Conservation (phyloP, 2,888 invertebrate genomes). For the Eupithecia centaureata region DNA sequence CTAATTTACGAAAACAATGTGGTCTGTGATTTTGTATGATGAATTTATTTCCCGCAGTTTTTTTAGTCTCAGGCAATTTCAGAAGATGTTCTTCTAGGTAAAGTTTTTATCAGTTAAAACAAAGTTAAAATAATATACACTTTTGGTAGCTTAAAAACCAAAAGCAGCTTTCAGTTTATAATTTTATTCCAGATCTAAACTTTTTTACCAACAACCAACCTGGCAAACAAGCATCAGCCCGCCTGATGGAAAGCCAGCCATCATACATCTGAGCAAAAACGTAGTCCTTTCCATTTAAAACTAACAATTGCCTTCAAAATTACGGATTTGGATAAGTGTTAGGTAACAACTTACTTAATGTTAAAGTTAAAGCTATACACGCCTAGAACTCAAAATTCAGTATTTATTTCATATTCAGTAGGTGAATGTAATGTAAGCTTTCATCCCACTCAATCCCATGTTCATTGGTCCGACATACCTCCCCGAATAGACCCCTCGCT, state of each 20-base stretch:
- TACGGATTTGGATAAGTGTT: too few relatives aligned
- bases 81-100: background rate
- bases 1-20: constrained; percentile 35
- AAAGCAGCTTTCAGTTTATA: background rate
- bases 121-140: background rate
- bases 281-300: background rate
- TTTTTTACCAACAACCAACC: too few relatives aligned
- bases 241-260: background rate
- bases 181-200: too few relatives aligned
- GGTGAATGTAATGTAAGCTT: background rate
- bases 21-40: constrained; percentile 17
- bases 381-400: background rate
- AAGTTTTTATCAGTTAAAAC: background rate
- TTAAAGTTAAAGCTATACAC: too few relatives aligned
- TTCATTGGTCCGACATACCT: constrained; percentile 5
- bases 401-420: background rate
- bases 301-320: background rate
- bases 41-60: constrained; percentile 8
- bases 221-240: too few relatives aligned
- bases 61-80: background rate
- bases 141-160: background rate
- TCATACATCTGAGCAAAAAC: background rate
- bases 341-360: too few relatives aligned
- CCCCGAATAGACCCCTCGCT: background rate
- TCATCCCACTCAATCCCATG: constrained; percentile 1